phyloP scores from a whole-genome alignment of 2,888 invertebrate species.

The Synanthedon andrenaeformis region DNA sequence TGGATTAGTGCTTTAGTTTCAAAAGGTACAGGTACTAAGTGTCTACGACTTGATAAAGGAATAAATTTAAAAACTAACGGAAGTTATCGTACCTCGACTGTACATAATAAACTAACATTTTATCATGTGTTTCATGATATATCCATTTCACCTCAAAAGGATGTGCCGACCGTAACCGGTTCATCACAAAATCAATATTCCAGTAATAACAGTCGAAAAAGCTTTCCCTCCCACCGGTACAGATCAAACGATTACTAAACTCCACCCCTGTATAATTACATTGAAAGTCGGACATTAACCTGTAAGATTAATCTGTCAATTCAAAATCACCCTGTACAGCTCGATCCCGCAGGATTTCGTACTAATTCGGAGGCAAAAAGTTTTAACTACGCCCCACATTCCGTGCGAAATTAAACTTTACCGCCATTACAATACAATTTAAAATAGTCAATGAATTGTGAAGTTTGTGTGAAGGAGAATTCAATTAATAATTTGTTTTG shows the following conservation, averaged over 20 bases:
- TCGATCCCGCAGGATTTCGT: conserved; percentile 18
- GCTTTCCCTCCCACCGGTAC: background rate
- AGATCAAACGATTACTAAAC: background rate
- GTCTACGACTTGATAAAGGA: no score
- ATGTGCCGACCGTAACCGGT: background rate
- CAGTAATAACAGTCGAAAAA: background rate
- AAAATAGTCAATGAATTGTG: no score
- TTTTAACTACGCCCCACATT: background rate
- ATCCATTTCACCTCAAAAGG: background rate
- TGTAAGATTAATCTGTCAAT: conserved; percentile 7
- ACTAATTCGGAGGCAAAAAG: conserved; percentile 7
- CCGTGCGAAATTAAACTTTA: background rate
- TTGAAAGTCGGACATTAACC: background rate
- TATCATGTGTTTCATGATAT: background rate
- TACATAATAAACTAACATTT: no score
- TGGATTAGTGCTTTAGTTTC: no score
- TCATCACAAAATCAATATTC: background rate
- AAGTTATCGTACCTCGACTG: background rate
- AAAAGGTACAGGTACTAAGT: no score
- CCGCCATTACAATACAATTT: background rate
- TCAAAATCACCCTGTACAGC: conserved; percentile 7
- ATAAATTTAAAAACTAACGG: no score
- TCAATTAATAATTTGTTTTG: conserved; percentile 40
- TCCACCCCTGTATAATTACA: background rate
- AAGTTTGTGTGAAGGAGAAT: conserved; percentile 5